Evolutionary conservation across 2,797 vertebrate genomes (phyloP).

Genomic region (Sylvilagus floridanus): DNA sequence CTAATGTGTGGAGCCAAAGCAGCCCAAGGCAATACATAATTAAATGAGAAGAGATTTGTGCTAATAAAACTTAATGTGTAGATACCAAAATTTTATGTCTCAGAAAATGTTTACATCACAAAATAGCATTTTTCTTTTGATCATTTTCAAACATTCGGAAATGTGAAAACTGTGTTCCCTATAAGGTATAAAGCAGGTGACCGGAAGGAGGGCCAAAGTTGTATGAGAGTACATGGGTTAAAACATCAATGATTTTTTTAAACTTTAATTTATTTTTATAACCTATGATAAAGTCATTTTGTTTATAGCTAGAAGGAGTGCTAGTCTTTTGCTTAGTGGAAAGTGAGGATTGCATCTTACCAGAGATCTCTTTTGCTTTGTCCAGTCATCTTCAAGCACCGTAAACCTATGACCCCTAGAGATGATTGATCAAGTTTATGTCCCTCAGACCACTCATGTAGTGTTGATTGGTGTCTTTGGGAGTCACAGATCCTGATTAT

Average conservation of each 20-base stretch:
- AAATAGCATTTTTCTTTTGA: background rate
- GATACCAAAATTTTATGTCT: background rate
- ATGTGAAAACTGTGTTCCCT: background rate
- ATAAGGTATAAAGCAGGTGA: background rate
- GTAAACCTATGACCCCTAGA: background rate
- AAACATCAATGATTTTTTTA: background rate
- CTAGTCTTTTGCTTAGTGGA: background rate
- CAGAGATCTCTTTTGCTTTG: background rate
- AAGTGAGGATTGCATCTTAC: background rate
- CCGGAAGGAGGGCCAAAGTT: background rate
- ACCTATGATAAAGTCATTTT: background rate
- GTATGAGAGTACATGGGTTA: background rate
- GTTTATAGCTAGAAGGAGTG: background rate
- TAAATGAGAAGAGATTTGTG: background rate
- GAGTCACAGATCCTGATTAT: background rate
- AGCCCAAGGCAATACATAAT: background rate
- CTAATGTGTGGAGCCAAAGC: rapidly evolving
- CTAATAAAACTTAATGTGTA: background rate
- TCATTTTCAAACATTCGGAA: background rate
- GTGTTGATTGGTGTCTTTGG: background rate
- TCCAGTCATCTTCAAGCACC: background rate
- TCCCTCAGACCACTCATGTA: background rate
- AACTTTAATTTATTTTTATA: background rate
- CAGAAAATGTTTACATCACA: background rate
- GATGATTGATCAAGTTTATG: background rate